phyloP scores from a whole-genome alignment of 2,888 invertebrate genomes.

The Drosophila buzzatii region DNA sequence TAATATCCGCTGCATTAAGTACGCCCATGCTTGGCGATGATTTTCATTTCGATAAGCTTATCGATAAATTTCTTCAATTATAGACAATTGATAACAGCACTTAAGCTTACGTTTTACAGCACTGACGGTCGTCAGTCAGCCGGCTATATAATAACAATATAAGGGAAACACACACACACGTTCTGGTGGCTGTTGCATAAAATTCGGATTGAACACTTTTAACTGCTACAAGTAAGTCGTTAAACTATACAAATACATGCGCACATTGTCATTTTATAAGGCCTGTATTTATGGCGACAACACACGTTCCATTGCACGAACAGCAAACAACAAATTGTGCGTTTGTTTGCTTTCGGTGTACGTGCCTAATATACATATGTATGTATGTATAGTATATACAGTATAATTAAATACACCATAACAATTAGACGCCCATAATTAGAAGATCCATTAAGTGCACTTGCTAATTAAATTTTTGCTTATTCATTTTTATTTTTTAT shows the following conservation, averaged over 20 bases:
- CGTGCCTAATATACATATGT: background rate
- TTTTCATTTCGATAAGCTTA: conserved; percentile 19
- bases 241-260: background rate
- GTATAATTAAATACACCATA: conserved; percentile 5
- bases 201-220: conserved; percentile 23
- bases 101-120: conserved; percentile 5
- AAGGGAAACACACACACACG: conserved; percentile 12
- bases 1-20: background rate
- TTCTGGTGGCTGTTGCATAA: conserved; percentile 44
- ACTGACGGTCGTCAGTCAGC: conserved; percentile 34
- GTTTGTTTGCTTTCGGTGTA: conserved; percentile 2
- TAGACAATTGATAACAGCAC: background rate
- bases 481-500: conserved; percentile 53
- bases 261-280: background rate
- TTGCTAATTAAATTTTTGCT: conserved; percentile 4
- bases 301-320: background rate
- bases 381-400: background rate
- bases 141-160: conserved; percentile 47
- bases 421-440: background rate
- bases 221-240: conserved; percentile 20
- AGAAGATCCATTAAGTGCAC: background rate
- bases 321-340: conserved; percentile 4
- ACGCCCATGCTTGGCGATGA: conserved; percentile 19
- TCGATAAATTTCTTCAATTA: conserved; percentile 6
- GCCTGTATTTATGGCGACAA: background rate